Conservation (phyloP, 2,113 vertebrate species). For the Platysteira castanea region DNA sequence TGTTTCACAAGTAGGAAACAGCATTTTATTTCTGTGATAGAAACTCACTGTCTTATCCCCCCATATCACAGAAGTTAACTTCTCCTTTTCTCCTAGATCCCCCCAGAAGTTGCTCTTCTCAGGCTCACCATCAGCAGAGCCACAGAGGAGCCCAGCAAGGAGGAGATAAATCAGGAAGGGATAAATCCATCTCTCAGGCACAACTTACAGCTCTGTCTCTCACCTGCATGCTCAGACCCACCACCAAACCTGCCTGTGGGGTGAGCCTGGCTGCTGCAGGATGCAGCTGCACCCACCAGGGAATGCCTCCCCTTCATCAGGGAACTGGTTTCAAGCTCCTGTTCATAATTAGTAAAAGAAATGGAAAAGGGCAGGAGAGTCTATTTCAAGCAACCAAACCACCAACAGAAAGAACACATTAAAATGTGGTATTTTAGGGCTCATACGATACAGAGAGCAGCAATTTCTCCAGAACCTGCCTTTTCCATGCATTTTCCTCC, state of each 20-base stretch:
- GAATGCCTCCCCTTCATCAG: background rate
- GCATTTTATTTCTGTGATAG: background rate
- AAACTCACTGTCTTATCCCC: background rate
- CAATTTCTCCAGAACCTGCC: background rate
- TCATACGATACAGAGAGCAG: background rate
- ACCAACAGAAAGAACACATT: background rate
- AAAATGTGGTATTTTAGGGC: background rate
- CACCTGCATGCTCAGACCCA: background rate
- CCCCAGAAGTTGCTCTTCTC: background rate
- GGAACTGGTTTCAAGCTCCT: background rate
- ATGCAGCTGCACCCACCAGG: background rate
- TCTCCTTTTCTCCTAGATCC: background rate
- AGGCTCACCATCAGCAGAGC: background rate
- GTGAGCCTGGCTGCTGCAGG: background rate
- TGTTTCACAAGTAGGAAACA: background rate
- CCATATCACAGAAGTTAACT: rapidly evolving
- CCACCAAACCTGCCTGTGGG: background rate
- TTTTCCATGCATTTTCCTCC: background rate
- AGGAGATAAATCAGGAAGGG: rapidly evolving
- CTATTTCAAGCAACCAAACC: background rate
- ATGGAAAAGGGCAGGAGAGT: background rate
- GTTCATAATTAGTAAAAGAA: background rate
- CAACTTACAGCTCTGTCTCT: background rate
- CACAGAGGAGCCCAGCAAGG: background rate
- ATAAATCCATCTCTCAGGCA: background rate